Evolutionary conservation across 2,888 invertebrate genomes (phyloP).

Genomic region (Napeogenes inachia): DNA sequence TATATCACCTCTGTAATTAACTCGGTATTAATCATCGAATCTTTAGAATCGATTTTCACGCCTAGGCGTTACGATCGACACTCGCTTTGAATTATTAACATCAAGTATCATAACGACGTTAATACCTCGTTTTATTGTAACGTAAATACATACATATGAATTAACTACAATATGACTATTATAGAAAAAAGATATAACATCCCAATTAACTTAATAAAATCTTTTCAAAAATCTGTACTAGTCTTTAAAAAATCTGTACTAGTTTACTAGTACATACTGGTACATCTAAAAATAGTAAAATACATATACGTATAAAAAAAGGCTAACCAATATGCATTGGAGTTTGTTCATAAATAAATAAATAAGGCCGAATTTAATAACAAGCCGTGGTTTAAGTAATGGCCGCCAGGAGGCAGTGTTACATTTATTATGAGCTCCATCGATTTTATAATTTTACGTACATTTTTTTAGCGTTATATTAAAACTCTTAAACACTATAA

Average conservation of each 20-base stretch:
- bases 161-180: too few relatives aligned
- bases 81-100: slow-evolving; percentile 34
- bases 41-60: slow-evolving; percentile 53
- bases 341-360: slow-evolving; percentile 68
- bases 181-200: too few relatives aligned
- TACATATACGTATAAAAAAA: too few relatives aligned
- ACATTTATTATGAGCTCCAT: slow-evolving; percentile 66
- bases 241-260: too few relatives aligned
- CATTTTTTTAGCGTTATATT: slow-evolving; percentile 70
- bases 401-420: slow-evolving; percentile 71
- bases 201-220: too few relatives aligned
- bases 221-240: too few relatives aligned
- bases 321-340: slow-evolving; percentile 11
- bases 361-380: slow-evolving; percentile 75
- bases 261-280: not conserved
- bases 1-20: slow-evolving; percentile 71
- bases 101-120: not conserved
- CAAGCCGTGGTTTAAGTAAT: slow-evolving; percentile 69
- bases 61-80: slow-evolving; percentile 61
- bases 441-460: slow-evolving; percentile 70
- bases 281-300: not conserved
- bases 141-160: too few relatives aligned
- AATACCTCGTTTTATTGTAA: not conserved
- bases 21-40: slow-evolving; percentile 55
- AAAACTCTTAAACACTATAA: slow-evolving; percentile 74